These are phyloP conservation scores for Orius insidiosus DNA, from an alignment of 1,140 invertebrate species.

Conservation along the genomic window DNA sequence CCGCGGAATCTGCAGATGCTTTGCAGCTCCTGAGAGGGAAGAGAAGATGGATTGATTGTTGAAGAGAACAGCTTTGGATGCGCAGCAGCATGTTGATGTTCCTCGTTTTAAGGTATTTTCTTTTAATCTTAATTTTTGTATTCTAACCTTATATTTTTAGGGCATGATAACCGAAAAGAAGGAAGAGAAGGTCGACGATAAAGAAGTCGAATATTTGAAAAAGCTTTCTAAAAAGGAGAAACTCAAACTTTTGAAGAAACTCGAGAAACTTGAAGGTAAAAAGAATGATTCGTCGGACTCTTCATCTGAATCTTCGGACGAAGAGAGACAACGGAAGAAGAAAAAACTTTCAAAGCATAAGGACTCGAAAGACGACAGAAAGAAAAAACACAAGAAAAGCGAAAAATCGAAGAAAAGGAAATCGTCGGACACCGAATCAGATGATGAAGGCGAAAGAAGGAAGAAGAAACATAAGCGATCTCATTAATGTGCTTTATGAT, in stretches of 20 bases:
- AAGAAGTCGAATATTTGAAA: constrained; percentile 10
- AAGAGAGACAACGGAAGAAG: constrained; percentile 8
- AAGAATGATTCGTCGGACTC: background rate
- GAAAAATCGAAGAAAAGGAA: no score
- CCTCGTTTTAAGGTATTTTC: constrained; percentile 20
- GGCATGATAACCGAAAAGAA: constrained; percentile 9
- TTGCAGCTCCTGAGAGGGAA: constrained; percentile 67
- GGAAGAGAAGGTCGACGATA: constrained; percentile 11
- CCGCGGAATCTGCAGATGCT: constrained; percentile 38
- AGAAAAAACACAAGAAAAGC: background rate
- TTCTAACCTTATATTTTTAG: no score
- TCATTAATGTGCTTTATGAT: no score
- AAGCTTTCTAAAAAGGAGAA: constrained; percentile 7
- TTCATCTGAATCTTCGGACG: background rate
- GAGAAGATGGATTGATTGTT: constrained; percentile 71
- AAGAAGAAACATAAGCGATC: no score
- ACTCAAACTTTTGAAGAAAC: constrained; percentile 12
- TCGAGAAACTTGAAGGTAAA: constrained; percentile 17
- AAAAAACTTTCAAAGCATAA: constrained; percentile 13
- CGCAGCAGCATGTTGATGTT: constrained; percentile 36
- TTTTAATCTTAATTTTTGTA: constrained; percentile 6
- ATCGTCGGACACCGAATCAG: no score
- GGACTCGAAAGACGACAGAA: constrained; percentile 5
- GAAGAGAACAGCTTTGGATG: constrained; percentile 52
- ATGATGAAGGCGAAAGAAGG: no score